Base-by-base conservation (phyloP, 2,888 invertebrate genomes). In the Dasypogon diadema region DNA sequence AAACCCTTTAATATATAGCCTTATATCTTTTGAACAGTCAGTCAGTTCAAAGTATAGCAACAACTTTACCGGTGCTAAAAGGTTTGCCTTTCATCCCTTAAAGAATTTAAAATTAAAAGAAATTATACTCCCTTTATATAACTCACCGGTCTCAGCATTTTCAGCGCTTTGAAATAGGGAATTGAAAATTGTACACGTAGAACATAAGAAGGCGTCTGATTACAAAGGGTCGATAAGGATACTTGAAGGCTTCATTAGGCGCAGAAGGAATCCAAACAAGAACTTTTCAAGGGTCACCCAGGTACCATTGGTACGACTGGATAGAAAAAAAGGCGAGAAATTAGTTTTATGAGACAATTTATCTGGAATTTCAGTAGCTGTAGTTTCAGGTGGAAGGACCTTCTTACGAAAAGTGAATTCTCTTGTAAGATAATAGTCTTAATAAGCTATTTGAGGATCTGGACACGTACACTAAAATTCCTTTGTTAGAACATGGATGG, bases 171-270 rank as follows among this genome's bases (percentile, higher is more conserved):
- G n/a, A n/a, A n/a, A n/a, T n/a, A n/a, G n/a, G 8, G 3, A 30
- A 30, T 30, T 8, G 4, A 30, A 30, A 30, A 30, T 30, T 48
- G 48, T 48, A 48, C 12, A 8, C 3, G 48, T 3, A 51, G 21
- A 16, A 21, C n/a, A n/a, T 12, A 18, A n/a, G 56, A 24, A 56
- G 56, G 3, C 55, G 30, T 24, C 12, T 56, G 24, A 56, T 56
- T 56, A 26, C 24, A n/a, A 56, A 56, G 30, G 14, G 12, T 26
- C 24, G 1, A 24, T 3, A 56, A 56, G 26, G 24, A 26, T 26
- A 24, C 56, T 56, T 30, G 30, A 24, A 56, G 56, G 24, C 56
- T 56, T 56, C 56, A 56, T 56, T 56, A 56, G 56, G 14, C 14
- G 26, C n/a, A 10, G 16, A 26, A 16, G 56, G 16, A 56, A 56